Base-by-base conservation (phyloP, 2,888 invertebrate genomes). In the Himalopsyche japonica region DNA sequence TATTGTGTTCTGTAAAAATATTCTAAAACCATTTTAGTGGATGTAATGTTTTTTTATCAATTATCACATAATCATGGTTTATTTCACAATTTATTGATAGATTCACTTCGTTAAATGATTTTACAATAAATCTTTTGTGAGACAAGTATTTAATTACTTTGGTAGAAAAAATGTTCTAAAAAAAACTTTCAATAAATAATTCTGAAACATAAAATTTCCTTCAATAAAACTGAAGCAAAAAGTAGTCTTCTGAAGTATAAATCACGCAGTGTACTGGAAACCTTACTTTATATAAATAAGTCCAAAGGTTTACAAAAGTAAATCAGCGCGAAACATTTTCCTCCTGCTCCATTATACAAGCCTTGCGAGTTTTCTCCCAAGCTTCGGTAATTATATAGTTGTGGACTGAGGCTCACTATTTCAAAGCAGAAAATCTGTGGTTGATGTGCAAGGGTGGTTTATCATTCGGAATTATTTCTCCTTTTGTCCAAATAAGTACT, bases 401-500 rank as follows among this genome's bases (percentile, higher is more conserved):
- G 79, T 80, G 47, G 70, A 43, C 48, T 47, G 30, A 48, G 70
- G 76, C 27, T 48, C 76, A 76, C 80, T 80, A 83, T 80, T 80
- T 83, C 83, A 83, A 80, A 83, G 57, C 47, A 57, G 82, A 82
- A 70, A 64, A 79, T 43, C 79, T 76, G 48, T 49, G 57, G 20
- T 8, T 49, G 49, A 77, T 82, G 48, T 81, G 48, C 18, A n/a
- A 18, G 83, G 76, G 76, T 48, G 76, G 76, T 64, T 76, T 79
- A 70, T 83, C 76, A 83, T 83, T 80, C 43, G 77, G 80, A 83
- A 57, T 57, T 57, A 57, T 80, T 77, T 83, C 76, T 34, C 49
- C 80, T 79, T 76, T 80, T 80, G 80, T 80, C 76, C 47, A 24
- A 47, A 70, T 79, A 79, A 79, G 80, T 80, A 83, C 70, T 15